Conservation (phyloP, 2,797 vertebrate species). For the Cossypha heuglini region DNA sequence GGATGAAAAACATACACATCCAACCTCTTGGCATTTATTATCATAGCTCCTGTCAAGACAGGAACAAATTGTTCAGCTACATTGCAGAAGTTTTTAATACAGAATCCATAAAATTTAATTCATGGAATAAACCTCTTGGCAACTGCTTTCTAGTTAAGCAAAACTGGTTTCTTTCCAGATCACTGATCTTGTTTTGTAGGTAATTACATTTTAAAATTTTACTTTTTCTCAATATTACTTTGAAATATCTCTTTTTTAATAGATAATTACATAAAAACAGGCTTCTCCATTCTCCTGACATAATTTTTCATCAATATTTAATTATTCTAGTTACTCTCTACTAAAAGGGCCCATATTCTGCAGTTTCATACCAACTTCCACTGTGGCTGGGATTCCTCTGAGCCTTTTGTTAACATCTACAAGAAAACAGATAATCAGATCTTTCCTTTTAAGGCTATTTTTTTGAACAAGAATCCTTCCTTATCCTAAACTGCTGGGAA, state of each 20-base stretch:
- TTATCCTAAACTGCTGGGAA: neutral
- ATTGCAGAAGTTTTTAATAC: neutral
- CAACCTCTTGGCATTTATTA: neutral
- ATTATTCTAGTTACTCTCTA: neutral
- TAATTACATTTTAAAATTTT: neutral
- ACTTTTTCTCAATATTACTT: neutral
- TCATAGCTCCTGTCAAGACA: neutral
- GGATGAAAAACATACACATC: neutral
- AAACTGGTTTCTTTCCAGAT: neutral
- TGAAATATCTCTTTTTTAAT: neutral
- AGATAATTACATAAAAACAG: neutral
- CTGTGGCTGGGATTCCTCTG: neutral
- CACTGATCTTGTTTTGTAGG: neutral
- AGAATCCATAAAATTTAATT: slow-evolving; percentile 4
- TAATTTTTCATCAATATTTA: neutral
- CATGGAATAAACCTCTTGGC: slow-evolving; percentile 4
- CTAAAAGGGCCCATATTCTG: neutral
- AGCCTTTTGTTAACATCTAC: neutral
- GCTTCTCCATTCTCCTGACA: neutral
- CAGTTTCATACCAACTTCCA: neutral
- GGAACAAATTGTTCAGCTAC: neutral
- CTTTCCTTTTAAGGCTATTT: neutral
- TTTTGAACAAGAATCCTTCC: neutral
- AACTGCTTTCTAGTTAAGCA: neutral
- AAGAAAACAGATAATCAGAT: neutral